These are phyloP conservation scores for Spea hammondii DNA, from an alignment of 2,797 vertebrate species.

Conservation along the genomic window DNA sequence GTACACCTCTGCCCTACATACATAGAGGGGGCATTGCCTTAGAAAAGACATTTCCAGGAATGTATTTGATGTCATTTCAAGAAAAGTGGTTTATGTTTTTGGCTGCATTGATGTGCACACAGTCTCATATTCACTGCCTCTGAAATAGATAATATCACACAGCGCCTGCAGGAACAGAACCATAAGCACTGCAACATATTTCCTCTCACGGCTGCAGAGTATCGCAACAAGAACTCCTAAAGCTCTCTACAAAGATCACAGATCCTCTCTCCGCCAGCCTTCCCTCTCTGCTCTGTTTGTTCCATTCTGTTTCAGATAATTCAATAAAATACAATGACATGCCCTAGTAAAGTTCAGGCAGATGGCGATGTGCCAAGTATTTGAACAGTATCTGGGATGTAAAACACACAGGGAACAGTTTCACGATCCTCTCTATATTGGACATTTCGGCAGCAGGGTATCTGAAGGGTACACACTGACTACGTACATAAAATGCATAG, in stretches of 20 bases:
- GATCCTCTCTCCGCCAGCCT: constrained; percentile 55
- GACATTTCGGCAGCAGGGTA: constrained; percentile 59
- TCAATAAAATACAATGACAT: constrained; percentile 61
- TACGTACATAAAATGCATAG: constrained; percentile 54
- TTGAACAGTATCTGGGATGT: constrained; percentile 54
- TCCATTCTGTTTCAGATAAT: constrained; percentile 64
- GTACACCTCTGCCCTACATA: too few species aligned
- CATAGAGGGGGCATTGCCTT: too few species aligned
- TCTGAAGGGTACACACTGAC: constrained; percentile 45
- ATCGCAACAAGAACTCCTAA: constrained; percentile 39
- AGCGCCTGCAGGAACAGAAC: neutral
- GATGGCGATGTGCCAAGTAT: constrained; percentile 53
- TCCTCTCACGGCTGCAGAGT: neutral
- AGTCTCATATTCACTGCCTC: too few species aligned
- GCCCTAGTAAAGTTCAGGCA: constrained; percentile 61
- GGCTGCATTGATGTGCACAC: too few species aligned
- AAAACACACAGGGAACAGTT: constrained; percentile 58
- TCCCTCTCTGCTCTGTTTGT: constrained; percentile 54
- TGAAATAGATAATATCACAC: neutral
- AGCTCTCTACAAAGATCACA: constrained; percentile 56
- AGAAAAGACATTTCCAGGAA: neutral
- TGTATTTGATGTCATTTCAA: neutral
- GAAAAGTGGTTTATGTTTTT: neutral
- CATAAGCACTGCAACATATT: neutral
- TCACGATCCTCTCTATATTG: constrained; percentile 58